Conservation (phyloP, 1,140 invertebrate genomes). For the Caligus rogercresseyi region DNA sequence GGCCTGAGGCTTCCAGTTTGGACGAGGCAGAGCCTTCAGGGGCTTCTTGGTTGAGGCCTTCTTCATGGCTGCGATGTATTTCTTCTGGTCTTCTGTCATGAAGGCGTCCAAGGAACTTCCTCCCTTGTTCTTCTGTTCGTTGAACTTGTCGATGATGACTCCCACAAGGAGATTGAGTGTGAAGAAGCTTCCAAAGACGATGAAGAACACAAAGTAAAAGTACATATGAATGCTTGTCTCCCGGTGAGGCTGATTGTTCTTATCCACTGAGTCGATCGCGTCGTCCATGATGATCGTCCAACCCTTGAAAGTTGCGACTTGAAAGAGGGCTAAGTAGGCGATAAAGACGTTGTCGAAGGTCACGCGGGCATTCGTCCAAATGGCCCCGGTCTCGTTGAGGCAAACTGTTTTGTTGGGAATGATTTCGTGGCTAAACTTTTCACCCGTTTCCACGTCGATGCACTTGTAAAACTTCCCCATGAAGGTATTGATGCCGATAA, state of each 20-base stretch:
- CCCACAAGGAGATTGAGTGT: conserved; percentile 19
- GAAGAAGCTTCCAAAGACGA: conserved; percentile 20
- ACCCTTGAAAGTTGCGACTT: conserved; percentile 84
- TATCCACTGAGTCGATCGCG: conserved; percentile 82
- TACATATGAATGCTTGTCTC: conserved; percentile 93
- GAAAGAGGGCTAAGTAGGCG: conserved; percentile 89
- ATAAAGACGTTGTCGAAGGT: conserved; percentile 97
- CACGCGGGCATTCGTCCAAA: conserved; percentile 86
- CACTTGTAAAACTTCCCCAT: conserved; percentile 82
- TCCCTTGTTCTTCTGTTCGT: conserved; percentile 31
- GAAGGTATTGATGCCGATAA: conserved; percentile 75
- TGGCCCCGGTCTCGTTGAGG: conserved; percentile 38
- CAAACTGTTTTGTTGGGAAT: conserved; percentile 68
- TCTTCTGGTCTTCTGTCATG: conserved; percentile 99
- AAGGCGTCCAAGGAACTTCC: conserved; percentile 97
- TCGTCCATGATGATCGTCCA: conserved; percentile 75
- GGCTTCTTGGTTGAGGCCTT: conserved; percentile 97
- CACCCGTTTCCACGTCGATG: conserved; percentile 54
- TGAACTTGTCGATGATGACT: conserved; percentile 21
- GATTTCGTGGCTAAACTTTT: conserved; percentile 59
- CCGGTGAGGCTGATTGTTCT: conserved; percentile 68
- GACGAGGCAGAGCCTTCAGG: conserved; percentile 88
- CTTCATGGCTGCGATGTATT: conserved; percentile 99
- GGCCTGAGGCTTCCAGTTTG: conserved; percentile 84
- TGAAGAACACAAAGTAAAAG: conserved; percentile 64